phyloP scores from a whole-genome alignment of 1,140 invertebrate genomes.

The Atta cephalotes region DNA sequence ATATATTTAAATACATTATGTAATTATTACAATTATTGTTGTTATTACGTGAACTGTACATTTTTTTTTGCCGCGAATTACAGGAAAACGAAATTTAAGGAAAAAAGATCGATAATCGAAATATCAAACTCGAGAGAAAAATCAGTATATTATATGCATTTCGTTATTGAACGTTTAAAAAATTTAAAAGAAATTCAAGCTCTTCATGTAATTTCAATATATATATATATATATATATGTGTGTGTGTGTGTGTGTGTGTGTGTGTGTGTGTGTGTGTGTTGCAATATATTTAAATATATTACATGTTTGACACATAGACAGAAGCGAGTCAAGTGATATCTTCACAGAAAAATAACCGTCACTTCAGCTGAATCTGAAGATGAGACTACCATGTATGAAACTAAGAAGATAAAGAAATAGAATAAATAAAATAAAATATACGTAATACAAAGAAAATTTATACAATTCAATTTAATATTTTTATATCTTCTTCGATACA shows the following conservation, averaged over 20 bases:
- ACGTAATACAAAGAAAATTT: constrained; percentile 6
- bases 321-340: neutral
- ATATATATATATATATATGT: too few species aligned
- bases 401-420: constrained; percentile 8
- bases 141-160: neutral
- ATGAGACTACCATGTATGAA: neutral
- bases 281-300: constrained; percentile 4
- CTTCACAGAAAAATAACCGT: neutral
- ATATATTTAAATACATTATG: neutral
- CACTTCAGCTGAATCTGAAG: neutral
- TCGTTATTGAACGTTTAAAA: neutral
- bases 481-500: neutral
- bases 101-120: neutral
- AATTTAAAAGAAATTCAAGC: constrained; percentile 10
- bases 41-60: neutral
- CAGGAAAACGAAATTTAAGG: neutral
- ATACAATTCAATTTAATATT: neutral
- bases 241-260: too few species aligned
- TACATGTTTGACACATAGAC: constrained; percentile 11
- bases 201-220: neutral
- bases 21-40: constrained; percentile 32
- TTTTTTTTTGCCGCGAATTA: constrained; percentile 1
- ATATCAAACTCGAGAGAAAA: neutral
- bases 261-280: too few species aligned
- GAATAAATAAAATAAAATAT: neutral